Evolutionary conservation across 2,113 vertebrate species (phyloP), one percentile per base, ranked within the genome.

Genomic region (Eubucco bourcierii): DNA sequence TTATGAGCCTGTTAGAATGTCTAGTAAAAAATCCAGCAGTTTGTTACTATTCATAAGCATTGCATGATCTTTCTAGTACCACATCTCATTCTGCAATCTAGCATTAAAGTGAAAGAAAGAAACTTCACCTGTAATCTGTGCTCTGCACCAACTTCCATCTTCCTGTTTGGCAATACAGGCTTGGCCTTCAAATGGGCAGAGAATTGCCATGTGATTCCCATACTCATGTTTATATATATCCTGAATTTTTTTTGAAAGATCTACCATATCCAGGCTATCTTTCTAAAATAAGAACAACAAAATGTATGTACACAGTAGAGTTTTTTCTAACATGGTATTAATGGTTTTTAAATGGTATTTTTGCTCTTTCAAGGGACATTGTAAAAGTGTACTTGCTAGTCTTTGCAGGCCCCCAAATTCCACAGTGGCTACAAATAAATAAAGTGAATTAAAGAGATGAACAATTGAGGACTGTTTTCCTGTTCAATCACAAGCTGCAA

Each of bases 121-220:
- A 14, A 87, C 41, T 24, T 72, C 97, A 99, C 99, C 98, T 91
- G 94, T 96, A 79, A 99, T 97, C 93, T 97, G 97, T 77, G 98
- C 99, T 97, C 99, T 98, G 94, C 97, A 98, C 99, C 99, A 99
- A 73, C 96, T 70, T 61, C 97, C 97, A 96, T 98, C 98, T 31
- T 98, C 94, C 87, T 96, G 98, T 76, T 96, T 97, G 55, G 98
- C 99, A 52, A 99, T 90, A 66, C 98, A 99, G n/a, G 98, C 97
- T 95, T 99, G 98, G 76, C 97, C 97, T 52, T 98, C 93, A 86
- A 97, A 72, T 28, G 98, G 98, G 80, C 96, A 98, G 92, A 97
- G 94, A 71, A 99, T 93, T 92, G 95, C 92, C 47, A 98, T 93
- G 77, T 97, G 50, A 52, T 24, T 94, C 46, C 53, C 64, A 63